Evolutionary conservation across 2,888 invertebrate genomes (phyloP).

Genomic region (Sinhomidia bicolor): DNA sequence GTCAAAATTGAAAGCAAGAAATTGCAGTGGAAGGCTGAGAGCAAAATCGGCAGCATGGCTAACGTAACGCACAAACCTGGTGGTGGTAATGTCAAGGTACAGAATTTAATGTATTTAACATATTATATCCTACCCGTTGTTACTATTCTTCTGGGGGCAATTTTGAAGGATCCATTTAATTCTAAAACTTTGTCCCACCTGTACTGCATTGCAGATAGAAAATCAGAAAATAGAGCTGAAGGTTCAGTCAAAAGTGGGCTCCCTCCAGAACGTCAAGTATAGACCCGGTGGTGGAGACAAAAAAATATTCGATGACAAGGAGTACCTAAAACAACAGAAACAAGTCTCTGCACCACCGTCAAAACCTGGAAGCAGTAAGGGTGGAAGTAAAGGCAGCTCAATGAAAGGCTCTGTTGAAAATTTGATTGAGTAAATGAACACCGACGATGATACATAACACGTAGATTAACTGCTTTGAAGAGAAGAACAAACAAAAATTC

Average conservation of each 20-base stretch:
- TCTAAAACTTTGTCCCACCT: slow-evolving; percentile 59
- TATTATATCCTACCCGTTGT: too few relatives aligned
- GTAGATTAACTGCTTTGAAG: too few relatives aligned
- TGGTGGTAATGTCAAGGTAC: slow-evolving; percentile 96
- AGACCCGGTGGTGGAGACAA: slow-evolving; percentile 95
- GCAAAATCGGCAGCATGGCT: slow-evolving; percentile 92
- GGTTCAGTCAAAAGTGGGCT: slow-evolving; percentile 91
- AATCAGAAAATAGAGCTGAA: slow-evolving; percentile 94
- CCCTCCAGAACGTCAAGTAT: slow-evolving; percentile 94
- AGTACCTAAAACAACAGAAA: slow-evolving; percentile 89
- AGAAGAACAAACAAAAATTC: background rate
- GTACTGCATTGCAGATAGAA: slow-evolving; percentile 86
- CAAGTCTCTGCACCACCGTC: slow-evolving; percentile 2
- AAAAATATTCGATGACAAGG: slow-evolving; percentile 96
- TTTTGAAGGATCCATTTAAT: background rate
- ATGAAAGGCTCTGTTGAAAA: slow-evolving; percentile 57
- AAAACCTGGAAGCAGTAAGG: slow-evolving; percentile 39
- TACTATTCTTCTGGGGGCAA: background rate
- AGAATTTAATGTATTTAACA: too few relatives aligned
- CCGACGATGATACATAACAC: too few relatives aligned
- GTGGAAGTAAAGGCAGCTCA: slow-evolving; percentile 53
- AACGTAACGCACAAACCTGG: slow-evolving; percentile 93
- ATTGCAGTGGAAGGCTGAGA: slow-evolving; percentile 91
- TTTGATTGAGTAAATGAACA: slow-evolving; percentile 15
- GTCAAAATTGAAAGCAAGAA: slow-evolving; percentile 94